Percentiles rank a stretch among this genome's conserved stretches.
These are phyloP conservation scores for Oscheius myriophilus DNA, from an alignment of 2,888 invertebrate genomes.

Conservation along the genomic window DNA sequence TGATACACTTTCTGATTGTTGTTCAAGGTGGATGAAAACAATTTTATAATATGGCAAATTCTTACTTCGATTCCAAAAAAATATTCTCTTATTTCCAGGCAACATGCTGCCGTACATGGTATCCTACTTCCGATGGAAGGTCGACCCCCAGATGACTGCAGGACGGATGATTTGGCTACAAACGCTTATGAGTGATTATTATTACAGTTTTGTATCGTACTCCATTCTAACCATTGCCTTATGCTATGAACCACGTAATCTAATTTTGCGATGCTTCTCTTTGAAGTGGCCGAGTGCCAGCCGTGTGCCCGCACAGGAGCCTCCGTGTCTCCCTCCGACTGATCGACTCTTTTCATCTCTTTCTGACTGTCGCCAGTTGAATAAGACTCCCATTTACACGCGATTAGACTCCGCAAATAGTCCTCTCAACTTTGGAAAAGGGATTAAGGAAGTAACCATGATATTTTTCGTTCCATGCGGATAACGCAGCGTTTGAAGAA, in stretches of 20 bases:
- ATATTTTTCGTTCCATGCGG: too few relatives aligned
- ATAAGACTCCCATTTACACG: conserved; percentile 21
- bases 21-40: too few relatives aligned
- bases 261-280: too few relatives aligned
- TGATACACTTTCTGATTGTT: too few relatives aligned
- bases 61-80: too few relatives aligned
- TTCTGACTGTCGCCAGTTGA: conserved; percentile 19
- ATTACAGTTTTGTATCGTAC: not conserved
- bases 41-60: too few relatives aligned
- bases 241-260: not conserved
- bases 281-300: too few relatives aligned
- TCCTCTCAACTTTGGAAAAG: too few relatives aligned
- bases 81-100: conserved; percentile 43
- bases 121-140: conserved; percentile 67
- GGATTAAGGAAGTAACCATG: too few relatives aligned
- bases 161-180: conserved; percentile 68
- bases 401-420: too few relatives aligned
- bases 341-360: conserved; percentile 25
- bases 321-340: conserved; percentile 10
- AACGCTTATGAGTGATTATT: conserved; percentile 59
- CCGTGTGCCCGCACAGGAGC: too few relatives aligned
- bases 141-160: conserved; percentile 59
- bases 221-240: not conserved
- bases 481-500: too few relatives aligned
- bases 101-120: conserved; percentile 68